These are phyloP conservation scores for Dysmachus trigonus DNA, from an alignment of 2,888 invertebrate species.

Conservation along the genomic window DNA sequence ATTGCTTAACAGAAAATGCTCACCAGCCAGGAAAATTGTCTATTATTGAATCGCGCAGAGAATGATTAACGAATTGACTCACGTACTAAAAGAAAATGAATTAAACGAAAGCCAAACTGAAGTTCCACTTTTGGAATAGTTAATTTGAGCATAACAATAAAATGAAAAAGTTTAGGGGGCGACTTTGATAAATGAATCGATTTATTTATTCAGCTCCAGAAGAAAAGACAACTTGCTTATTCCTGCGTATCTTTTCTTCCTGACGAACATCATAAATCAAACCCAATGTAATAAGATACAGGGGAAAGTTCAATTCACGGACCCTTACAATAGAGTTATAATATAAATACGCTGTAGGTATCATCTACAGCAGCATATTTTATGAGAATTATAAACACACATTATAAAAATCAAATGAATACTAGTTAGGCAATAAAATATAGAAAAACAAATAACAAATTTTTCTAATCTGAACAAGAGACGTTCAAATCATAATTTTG, in stretches of 20 bases:
- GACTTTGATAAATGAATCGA: constrained; percentile 35
- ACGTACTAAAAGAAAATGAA: constrained; percentile 12
- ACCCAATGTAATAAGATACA: not conserved
- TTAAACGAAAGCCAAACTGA: constrained; percentile 15
- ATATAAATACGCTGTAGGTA: not conserved
- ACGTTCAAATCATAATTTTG: not conserved
- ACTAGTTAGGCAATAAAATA: not conserved
- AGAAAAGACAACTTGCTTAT: not conserved
- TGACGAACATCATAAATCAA: constrained; percentile 17
- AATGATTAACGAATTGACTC: constrained; percentile 27
- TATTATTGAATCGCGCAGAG: constrained; percentile 11
- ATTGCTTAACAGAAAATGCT: not conserved
- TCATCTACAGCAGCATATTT: not conserved
- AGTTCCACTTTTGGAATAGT: constrained; percentile 29
- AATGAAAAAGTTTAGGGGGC: not conserved
- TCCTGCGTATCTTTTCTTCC: constrained; percentile 5
- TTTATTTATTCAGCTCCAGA: constrained; percentile 19
- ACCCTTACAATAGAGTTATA: not conserved
- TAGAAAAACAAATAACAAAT: not conserved
- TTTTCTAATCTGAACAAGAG: not conserved
- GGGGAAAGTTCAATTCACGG: not conserved
- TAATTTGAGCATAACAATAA: constrained; percentile 20
- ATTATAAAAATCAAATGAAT: not conserved
- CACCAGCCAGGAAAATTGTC: not conserved
- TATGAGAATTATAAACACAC: not conserved